Base-by-base conservation (phyloP, 1,140 invertebrate genomes). In the Camponotus pennsylvanicus region DNA sequence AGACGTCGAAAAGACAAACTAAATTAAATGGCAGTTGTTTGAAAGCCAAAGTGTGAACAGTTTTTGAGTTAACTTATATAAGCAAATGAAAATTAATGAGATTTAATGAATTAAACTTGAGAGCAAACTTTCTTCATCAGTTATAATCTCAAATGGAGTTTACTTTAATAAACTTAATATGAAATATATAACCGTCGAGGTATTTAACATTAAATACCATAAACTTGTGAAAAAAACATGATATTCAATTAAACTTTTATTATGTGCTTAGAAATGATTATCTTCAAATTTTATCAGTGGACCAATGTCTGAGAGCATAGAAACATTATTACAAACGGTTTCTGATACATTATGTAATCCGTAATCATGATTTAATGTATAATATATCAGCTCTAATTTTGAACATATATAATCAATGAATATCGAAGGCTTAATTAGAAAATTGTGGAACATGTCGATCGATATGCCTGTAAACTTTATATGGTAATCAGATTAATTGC, bases 31-130 rank as follows among this genome's bases (percentile, higher is more conserved):
- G 21, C 27, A 27, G n/a, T 61, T 61, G n/a, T 27, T 27, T 61
- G 49, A 52, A 52, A 52, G 27, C 59, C 21, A 8, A 61, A 61
- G 27, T 3, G 11, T 27, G 7, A 61, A 61, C 9, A 61, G n/a
- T 61, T 61, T 52, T 27, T 4, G 21, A 61, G 11, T 27, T 13
- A 27, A 64, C 37, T 67, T n/a, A n/a, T 42, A 21, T 40, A 42
- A 67, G 37, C 37, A 67, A 67, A 67, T 67, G 8, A 42, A 67
- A 67, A 67, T 42, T 67, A 67, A 67, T 42, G 34, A 67, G 37
- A 9, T 67, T 67, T 67, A 67, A 40, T 37, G 34, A 42, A 21
- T 37, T n/a, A 67, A 67, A 67, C 37, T 67, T 67, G 9, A n/a
- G 18, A 67, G 3, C 5, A 21, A 67, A 67, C 37, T 67, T 67